These are phyloP conservation scores for Galaxias olidus DNA, from an alignment of 2,797 vertebrate species.

Conservation along the genomic window DNA sequence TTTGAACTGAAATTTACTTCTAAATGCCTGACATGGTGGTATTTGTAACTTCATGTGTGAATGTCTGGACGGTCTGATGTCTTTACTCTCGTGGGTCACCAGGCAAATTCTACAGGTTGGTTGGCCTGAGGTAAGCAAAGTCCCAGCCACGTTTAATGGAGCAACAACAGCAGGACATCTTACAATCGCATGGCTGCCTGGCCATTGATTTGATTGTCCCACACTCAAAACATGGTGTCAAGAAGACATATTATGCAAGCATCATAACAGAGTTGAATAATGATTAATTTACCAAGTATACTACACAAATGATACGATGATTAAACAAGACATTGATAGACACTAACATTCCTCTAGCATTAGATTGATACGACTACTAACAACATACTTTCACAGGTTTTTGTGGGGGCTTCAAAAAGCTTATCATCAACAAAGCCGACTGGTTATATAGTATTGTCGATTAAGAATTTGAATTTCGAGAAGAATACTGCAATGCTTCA, in stretches of 20 bases:
- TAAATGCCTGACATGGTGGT: too few relatives aligned
- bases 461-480: too few relatives aligned
- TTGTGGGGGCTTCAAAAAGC: too few relatives aligned
- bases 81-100: neutral
- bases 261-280: too few relatives aligned
- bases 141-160: slow-evolving; percentile 20
- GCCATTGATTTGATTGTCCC: slow-evolving; percentile 57
- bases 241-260: neutral
- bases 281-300: too few relatives aligned
- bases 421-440: too few relatives aligned
- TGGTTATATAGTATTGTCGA: too few relatives aligned
- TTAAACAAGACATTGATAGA: too few relatives aligned
- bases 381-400: too few relatives aligned
- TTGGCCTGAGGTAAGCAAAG: slow-evolving; percentile 76
- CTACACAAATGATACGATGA: too few relatives aligned
- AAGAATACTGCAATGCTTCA: too few relatives aligned
- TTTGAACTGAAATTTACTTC: too few relatives aligned
- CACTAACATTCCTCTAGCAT: neutral
- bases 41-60: neutral
- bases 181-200: slow-evolving; percentile 66
- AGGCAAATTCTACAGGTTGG: slow-evolving; percentile 80
- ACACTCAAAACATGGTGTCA: slow-evolving; percentile 1
- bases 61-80: neutral
- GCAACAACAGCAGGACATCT: slow-evolving; percentile 4
- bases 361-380: neutral